These are phyloP conservation scores for Drosophila ficusphila DNA, from an alignment of 1,140 invertebrate genomes.

Conservation along the genomic window DNA sequence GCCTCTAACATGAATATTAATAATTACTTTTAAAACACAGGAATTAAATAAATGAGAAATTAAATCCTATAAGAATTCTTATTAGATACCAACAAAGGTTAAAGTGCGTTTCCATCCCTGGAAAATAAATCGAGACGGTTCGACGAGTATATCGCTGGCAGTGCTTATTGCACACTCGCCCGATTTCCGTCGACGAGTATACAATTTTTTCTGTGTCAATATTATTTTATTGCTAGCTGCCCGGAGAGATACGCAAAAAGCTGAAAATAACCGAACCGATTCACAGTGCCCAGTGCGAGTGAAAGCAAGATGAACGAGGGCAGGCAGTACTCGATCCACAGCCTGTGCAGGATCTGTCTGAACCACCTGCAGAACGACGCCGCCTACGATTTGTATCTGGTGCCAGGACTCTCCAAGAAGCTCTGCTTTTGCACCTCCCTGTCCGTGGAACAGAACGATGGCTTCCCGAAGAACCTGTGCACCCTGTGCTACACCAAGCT, in stretches of 20 bases:
- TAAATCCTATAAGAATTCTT: not conserved
- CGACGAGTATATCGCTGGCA: slow-evolving; percentile 23
- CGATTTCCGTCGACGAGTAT: slow-evolving; percentile 62
- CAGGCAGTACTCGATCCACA: slow-evolving; percentile 72
- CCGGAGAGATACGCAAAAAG: slow-evolving; percentile 41
- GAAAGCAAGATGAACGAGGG: slow-evolving; percentile 61
- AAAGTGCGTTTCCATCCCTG: not conserved
- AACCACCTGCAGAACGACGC: slow-evolving; percentile 75
- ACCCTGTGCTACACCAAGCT: slow-evolving; percentile 71
- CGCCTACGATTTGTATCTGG: slow-evolving; percentile 72
- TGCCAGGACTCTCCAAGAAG: slow-evolving; percentile 79
- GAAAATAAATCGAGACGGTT: not conserved
- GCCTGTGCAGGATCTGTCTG: slow-evolving; percentile 77
- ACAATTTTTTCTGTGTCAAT: slow-evolving; percentile 77
- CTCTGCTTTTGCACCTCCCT: slow-evolving; percentile 75
- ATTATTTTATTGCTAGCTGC: slow-evolving; percentile 69
- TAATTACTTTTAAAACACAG: too few species aligned
- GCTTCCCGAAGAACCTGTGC: slow-evolving; percentile 78
- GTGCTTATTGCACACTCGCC: slow-evolving; percentile 46
- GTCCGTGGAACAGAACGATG: slow-evolving; percentile 77
- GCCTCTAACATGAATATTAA: too few species aligned
- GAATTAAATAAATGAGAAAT: too few species aligned
- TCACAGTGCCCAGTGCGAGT: slow-evolving; percentile 13
- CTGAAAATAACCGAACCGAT: slow-evolving; percentile 6
- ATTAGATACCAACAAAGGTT: not conserved